phyloP scores from a whole-genome alignment of 2,797 vertebrate genomes.

The Poecilia picta region DNA sequence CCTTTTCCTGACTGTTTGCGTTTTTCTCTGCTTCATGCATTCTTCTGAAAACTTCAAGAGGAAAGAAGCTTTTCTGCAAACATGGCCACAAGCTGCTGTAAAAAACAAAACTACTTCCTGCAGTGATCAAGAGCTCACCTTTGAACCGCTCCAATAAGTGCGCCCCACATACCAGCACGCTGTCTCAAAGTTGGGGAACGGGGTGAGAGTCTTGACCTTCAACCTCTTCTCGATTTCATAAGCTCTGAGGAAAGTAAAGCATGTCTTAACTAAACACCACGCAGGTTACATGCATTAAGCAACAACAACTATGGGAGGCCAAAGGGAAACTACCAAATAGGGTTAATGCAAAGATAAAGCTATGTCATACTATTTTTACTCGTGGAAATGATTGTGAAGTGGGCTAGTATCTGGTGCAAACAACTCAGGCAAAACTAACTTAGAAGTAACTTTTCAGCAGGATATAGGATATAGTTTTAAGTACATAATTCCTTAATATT shows the following conservation, averaged over 20 bases:
- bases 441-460: no score
- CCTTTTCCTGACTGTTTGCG: slow-evolving; percentile 35
- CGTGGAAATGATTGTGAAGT: background rate
- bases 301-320: background rate
- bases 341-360: background rate
- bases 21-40: slow-evolving; percentile 40
- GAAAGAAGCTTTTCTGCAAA: slow-evolving; percentile 10
- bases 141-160: slow-evolving; percentile 93
- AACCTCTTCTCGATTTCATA: slow-evolving; percentile 96
- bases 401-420: background rate
- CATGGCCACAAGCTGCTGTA: slow-evolving; percentile 5
- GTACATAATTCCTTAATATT: no score
- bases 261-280: slow-evolving; percentile 24
- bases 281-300: slow-evolving; percentile 16
- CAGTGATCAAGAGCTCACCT: slow-evolving; percentile 79
- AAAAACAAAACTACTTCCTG: background rate
- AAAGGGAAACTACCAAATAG: background rate
- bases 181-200: slow-evolving; percentile 96
- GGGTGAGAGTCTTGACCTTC: slow-evolving; percentile 93
- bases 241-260: slow-evolving; percentile 82
- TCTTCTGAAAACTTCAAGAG: slow-evolving; percentile 28
- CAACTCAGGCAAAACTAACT: no score
- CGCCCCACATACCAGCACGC: slow-evolving; percentile 97
- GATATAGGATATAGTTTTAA: no score
- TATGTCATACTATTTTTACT: background rate